A percentile compares a stretch with the other conserved stretches of the same genome.
Evolutionary conservation across 2,888 invertebrate genomes (phyloP).

Genomic region (Nasonia oneida): DNA sequence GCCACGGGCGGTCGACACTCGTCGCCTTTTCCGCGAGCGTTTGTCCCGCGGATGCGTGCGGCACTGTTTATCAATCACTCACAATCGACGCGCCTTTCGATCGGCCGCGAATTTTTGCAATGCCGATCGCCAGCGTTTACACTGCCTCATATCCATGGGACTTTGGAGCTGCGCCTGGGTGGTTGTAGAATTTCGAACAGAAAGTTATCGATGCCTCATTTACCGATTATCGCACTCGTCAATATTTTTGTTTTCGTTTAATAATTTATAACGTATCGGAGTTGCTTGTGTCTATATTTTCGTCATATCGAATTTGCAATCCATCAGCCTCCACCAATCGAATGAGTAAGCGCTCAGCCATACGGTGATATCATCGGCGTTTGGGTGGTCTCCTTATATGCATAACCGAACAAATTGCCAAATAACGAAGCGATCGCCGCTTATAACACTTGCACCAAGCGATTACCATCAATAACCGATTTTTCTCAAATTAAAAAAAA

Average conservation of each 20-base stretch:
- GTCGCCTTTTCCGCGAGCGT: conserved; percentile 68
- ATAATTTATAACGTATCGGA: not conserved
- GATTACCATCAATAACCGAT: not conserved
- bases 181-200: not conserved
- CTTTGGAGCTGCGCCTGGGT: conserved; percentile 25
- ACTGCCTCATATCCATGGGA: conserved; percentile 41
- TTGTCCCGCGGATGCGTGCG: conserved; percentile 71
- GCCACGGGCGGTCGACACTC: conserved; percentile 68
- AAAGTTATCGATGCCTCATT: not conserved
- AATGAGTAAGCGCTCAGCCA: conserved; percentile 3
- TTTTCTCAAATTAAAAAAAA: not conserved
- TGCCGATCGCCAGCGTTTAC: not conserved
- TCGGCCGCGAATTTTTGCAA: not conserved
- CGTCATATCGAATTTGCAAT: not conserved
- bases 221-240: not conserved
- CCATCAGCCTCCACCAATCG: not conserved
- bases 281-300: not conserved
- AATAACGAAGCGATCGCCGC: conserved; percentile 6
- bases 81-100: conserved; percentile 65
- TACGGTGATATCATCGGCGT: conserved; percentile 31
- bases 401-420: conserved; percentile 29
- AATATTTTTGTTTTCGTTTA: too few relatives aligned
- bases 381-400: conserved; percentile 65
- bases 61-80: conserved; percentile 76
- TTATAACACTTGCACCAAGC: not conserved